Evolutionary conservation across 2,113 vertebrate genomes (phyloP), one percentile per base, ranked within the genome.

Genomic region (Rhynchopsitta pachyrhyncha): DNA sequence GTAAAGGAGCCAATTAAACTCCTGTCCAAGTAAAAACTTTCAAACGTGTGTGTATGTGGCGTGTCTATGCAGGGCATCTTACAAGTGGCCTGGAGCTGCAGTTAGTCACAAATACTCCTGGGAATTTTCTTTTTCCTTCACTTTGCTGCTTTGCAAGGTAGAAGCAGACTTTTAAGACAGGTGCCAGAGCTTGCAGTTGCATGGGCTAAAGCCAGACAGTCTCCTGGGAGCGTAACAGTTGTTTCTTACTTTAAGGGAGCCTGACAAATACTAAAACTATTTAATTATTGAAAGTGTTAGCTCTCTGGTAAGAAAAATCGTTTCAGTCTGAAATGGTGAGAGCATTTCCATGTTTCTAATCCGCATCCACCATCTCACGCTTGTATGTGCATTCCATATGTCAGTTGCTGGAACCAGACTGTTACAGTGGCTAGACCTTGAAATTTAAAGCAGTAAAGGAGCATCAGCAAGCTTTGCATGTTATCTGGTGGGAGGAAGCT

Each of bases 401-500:
- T 41, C 70, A 64, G 8, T 44, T 74, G 46, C 60, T 76, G 62
- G 63, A 71, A 29, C 17, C 63, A 52, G 57, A 13, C 41, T 63
- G 19, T 50, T 63, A 24, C 69, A 88, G 12, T 28, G 29, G 53
- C 42, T 29, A 41, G 28, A 76, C 11, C 33, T 59, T 59, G 33
- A 59, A 59, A 59, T 59, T 35, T 35, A 24, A 59, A 59, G 57
- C 22, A 59, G n/a, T 59, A 24, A 59, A 59, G 47, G 60, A 70
- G 20, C 64, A 47, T 63, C 80, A 90, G 31, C 35, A 70, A 35
- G 35, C 55, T 70, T 78, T 55, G 47, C 39, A 28, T 33, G 9
- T 55, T 39, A 42, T 10, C 33, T 59, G 97, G 73, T 87, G 60
- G 57, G 82, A 95, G 93, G 79, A 74, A 86, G 52, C 49, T 6